A percentile compares a stretch with the other conserved stretches of the same genome.
Evolutionary conservation across 2,797 vertebrate genomes (phyloP).

Genomic region (Molossus molossus): DNA sequence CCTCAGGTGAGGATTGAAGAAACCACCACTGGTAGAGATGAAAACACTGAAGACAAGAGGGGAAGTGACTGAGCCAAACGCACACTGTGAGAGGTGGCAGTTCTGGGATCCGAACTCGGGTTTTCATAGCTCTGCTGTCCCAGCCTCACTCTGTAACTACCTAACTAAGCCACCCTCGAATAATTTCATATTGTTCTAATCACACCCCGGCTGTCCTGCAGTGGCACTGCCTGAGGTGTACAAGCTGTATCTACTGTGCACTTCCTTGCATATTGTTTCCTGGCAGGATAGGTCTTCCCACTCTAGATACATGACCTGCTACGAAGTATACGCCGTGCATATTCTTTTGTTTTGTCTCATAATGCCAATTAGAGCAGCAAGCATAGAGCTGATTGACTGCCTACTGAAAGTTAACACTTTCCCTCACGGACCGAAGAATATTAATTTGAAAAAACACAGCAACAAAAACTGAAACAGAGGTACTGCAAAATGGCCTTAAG

Average conservation of each 20-base stretch:
- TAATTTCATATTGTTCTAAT: neutral
- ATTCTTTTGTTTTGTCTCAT: neutral
- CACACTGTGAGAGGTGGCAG: neutral
- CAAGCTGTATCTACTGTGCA: neutral
- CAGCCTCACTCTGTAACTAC: neutral
- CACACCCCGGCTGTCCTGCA: neutral
- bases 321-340: neutral
- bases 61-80: neutral
- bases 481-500: slow-evolving; percentile 12
- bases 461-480: slow-evolving; percentile 33
- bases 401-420: slow-evolving; percentile 40
- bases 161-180: neutral
- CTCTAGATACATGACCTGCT: neutral
- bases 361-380: neutral
- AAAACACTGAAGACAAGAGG: neutral
- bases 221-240: neutral
- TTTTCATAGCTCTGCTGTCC: neutral
- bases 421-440: neutral
- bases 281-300: neutral
- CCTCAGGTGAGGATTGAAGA: too few species aligned
- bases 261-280: neutral
- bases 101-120: neutral
- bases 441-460: slow-evolving; percentile 43
- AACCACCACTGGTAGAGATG: neutral
- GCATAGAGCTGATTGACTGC: neutral